Evolutionary conservation across 2,797 vertebrate species (phyloP).

Genomic region (Allobates femoralis): DNA sequence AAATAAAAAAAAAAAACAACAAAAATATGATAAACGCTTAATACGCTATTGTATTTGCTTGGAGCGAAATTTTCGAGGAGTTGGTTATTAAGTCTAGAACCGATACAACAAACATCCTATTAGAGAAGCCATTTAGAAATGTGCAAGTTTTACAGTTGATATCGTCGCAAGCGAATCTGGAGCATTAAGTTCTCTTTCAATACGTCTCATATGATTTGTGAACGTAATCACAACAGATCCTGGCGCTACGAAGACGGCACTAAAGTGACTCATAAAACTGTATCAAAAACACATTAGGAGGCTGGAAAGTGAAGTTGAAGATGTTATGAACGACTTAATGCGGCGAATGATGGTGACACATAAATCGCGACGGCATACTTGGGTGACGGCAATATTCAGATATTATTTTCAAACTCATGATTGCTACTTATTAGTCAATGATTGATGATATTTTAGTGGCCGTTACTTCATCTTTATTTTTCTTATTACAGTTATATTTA

Average conservation of each 20-base stretch:
- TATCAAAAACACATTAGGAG: conserved; percentile 50
- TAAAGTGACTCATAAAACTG: conserved; percentile 52
- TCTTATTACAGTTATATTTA: not conserved
- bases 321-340: conserved; percentile 44
- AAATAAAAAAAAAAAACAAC: conserved; percentile 36
- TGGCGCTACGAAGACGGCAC: conserved; percentile 35
- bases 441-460: not conserved
- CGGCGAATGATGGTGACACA: conserved; percentile 39
- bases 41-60: conserved; percentile 60
- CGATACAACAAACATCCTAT: conserved; percentile 48
- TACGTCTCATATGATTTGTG: conserved; percentile 54
- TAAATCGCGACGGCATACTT: conserved; percentile 36
- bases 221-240: conserved; percentile 44
- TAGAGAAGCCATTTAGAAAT: conserved; percentile 60
- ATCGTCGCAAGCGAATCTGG: conserved; percentile 17
- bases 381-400: not conserved
- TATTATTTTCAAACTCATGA: not conserved
- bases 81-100: conserved; percentile 67
- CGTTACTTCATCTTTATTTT: not conserved
- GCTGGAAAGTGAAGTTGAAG: conserved; percentile 37
- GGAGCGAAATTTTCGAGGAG: conserved; percentile 63
- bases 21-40: conserved; percentile 57
- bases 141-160: conserved; percentile 27
- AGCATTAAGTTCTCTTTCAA: conserved; percentile 36
- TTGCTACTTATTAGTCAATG: conserved; percentile 10